Evolutionary conservation across 2,888 invertebrate species (phyloP).

Genomic region (Eristalis tenax): DNA sequence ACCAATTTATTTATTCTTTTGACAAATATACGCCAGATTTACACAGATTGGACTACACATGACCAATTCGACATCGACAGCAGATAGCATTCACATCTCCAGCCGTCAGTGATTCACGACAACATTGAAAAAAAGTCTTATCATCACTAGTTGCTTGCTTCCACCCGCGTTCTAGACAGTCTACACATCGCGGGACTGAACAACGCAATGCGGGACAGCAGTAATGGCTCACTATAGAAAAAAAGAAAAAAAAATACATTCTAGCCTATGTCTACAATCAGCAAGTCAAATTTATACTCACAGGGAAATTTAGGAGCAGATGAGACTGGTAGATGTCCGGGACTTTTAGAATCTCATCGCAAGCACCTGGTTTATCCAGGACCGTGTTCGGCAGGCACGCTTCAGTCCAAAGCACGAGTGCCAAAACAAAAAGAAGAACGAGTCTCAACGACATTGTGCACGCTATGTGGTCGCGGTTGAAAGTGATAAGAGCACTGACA

Average conservation of each 20-base stretch:
- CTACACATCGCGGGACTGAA: background rate
- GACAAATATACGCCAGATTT: too few species aligned
- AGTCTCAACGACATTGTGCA: background rate
- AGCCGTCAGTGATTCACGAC: too few species aligned
- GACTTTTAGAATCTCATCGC: background rate
- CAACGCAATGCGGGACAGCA: background rate
- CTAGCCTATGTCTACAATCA: background rate
- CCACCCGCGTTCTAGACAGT: too few species aligned
- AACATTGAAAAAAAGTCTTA: too few species aligned
- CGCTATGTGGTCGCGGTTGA: background rate
- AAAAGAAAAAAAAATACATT: background rate
- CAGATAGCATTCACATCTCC: too few species aligned
- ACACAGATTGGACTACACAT: too few species aligned
- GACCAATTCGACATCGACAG: too few species aligned
- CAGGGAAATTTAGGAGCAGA: background rate
- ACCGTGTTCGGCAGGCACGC: conserved; percentile 29
- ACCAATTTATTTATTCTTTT: too few species aligned
- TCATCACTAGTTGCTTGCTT: too few species aligned
- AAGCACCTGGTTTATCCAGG: conserved; percentile 2
- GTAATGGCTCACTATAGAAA: background rate
- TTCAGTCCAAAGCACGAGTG: background rate
- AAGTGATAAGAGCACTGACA: background rate
- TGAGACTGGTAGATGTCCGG: background rate
- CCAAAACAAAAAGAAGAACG: background rate
- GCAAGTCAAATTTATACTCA: background rate